These are phyloP conservation scores for Felis chaus DNA, from an alignment of 2,113 vertebrate species.

Conservation along the genomic window DNA sequence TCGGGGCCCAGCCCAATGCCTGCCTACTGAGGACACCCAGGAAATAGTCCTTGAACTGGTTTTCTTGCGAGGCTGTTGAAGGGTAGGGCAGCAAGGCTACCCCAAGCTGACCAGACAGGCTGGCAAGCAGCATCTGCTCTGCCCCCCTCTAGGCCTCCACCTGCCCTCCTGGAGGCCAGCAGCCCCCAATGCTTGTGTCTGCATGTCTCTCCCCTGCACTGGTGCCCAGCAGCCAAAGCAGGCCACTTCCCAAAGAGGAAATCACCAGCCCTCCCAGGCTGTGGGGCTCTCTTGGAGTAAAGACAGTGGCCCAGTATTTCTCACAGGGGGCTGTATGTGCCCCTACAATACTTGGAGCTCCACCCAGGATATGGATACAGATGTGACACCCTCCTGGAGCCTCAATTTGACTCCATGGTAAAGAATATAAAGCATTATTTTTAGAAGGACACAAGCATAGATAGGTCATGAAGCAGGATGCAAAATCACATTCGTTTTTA, in stretches of 20 bases:
- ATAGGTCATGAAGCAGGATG: background rate
- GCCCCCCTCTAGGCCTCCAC: background rate
- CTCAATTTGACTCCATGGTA: background rate
- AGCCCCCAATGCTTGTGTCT: background rate
- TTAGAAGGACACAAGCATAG: background rate
- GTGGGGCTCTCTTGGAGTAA: background rate
- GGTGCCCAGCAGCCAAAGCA: background rate
- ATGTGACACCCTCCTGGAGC: background rate
- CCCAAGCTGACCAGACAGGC: background rate
- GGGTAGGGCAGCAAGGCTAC: background rate
- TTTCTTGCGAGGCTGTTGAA: background rate
- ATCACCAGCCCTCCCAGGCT: background rate
- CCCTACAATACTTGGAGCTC: background rate
- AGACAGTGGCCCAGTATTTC: background rate
- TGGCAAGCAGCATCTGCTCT: background rate
- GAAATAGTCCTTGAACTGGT: background rate
- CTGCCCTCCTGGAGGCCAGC: background rate
- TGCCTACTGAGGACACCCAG: background rate
- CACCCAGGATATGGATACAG: background rate
- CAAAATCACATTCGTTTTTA: background rate
- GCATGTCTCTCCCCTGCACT: background rate
- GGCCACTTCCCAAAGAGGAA: background rate
- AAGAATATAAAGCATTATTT: background rate
- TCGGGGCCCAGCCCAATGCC: background rate
- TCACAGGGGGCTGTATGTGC: fast-evolving